A percentile compares a stretch with the other conserved stretches of the same genome.
These are phyloP conservation scores for Syngnathus typhle DNA, from an alignment of 2,113 vertebrate genomes.

Conservation along the genomic window DNA sequence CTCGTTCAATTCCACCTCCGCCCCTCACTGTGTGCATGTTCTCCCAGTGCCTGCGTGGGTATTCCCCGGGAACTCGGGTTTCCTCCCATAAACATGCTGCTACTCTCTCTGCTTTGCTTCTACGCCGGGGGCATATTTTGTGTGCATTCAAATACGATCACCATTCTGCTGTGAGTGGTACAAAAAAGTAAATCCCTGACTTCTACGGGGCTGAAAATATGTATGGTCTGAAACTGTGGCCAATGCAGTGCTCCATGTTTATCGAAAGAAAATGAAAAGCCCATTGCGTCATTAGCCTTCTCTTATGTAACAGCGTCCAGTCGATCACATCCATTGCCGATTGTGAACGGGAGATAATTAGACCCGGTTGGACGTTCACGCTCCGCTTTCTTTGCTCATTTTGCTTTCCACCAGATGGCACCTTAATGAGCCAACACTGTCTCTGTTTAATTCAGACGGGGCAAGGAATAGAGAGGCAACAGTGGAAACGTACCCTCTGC, in stretches of 20 bases:
- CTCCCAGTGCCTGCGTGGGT: too few relatives aligned
- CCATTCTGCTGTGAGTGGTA: constrained; percentile 10
- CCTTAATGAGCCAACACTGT: constrained; percentile 54
- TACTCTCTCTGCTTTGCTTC: constrained; percentile 4
- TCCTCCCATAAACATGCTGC: background rate
- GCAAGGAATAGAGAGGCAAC: constrained; percentile 14
- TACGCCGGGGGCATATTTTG: constrained; percentile 5
- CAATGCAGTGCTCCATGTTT: background rate
- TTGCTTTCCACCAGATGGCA: constrained; percentile 58
- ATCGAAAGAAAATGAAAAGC: background rate
- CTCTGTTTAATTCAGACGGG: constrained; percentile 42
- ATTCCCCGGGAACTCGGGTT: too few relatives aligned
- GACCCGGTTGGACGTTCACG: constrained; percentile 16
- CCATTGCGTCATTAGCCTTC: background rate
- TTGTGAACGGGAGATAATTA: constrained; percentile 28
- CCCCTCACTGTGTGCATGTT: too few relatives aligned
- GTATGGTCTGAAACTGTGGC: background rate
- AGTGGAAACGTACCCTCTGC: constrained; percentile 31
- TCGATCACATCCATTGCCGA: constrained; percentile 13
- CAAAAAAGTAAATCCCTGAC: constrained; percentile 4
- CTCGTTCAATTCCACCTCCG: too few relatives aligned
- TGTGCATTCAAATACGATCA: constrained; percentile 12
- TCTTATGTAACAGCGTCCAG: constrained; percentile 8
- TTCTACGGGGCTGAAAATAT: constrained; percentile 7
- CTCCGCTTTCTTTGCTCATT: constrained; percentile 34